Base-by-base conservation (phyloP, 2,888 invertebrate genomes). In the Orthosia incerta region DNA sequence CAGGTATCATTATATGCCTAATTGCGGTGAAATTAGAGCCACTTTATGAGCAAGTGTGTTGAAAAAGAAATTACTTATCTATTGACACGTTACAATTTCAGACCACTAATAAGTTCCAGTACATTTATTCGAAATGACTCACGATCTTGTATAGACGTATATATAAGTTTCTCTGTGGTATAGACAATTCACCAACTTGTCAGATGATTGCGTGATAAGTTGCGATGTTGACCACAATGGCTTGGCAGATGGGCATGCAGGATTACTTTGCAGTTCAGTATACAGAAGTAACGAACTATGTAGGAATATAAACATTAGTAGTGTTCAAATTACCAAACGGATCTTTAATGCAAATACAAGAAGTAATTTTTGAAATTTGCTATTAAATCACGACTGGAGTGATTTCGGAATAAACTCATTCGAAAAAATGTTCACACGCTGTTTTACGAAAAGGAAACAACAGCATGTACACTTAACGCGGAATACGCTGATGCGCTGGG, bases 81-180 rank as follows among this genome's bases (percentile, higher is more conserved):
- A n/a, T 59, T 73, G 18, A 26, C 48, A 45, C 57, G 62, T 60
- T 73, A 67, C 50, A 73, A 73, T 5, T 73, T 62, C 23, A 57
- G 16, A 63, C 20, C 50, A 12, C 16, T 68, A 20, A 48, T 68
- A 46, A 16, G 39, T 46, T n/a, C 46, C 3, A 46, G 26, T 15
- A 74, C 73, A 2, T 68, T 68, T 68, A 74, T 59, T 39, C 68
- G 72, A 1, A 72, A 72, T 56, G 39, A 66, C 50, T 66, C 61
- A 31, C 55, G 11, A 45, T 72, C 66, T 4, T 72, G 66, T 63
- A 59, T 73, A 13, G 72, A 66, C 31, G 66, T n/a, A 72, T 18
- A 9, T 66, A n/a, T n/a, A n/a, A n/a, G n/a, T n/a, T n/a, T n/a
- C n/a, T n/a, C n/a, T n/a, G n/a, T n/a, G n/a, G n/a, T n/a, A n/a